Evolutionary conservation across 2,113 vertebrate species (phyloP), one percentile per base, ranked within the genome.

Genomic region (Grus americana): DNA sequence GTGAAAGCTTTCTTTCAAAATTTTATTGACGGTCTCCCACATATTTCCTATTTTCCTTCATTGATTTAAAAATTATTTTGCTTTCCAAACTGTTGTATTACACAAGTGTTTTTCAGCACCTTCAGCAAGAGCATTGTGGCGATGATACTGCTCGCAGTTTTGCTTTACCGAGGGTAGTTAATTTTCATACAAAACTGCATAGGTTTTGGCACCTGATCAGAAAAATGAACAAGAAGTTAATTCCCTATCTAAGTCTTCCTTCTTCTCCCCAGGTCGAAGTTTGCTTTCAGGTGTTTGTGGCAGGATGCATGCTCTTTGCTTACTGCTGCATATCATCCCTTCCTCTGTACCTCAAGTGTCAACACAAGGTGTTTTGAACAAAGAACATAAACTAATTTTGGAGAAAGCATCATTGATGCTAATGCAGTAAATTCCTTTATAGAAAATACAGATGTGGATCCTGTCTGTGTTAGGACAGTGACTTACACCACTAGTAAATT

Each of bases 221-320:
- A 88, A 94, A 76, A 90, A 73, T 19, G 21, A 58, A 65, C 11
- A 36, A 86, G n/a, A 86, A 78, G 38, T 55, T 90, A 10, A 8
- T 32, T 71, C 12, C 61, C 22, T 78, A 3, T 74, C 47, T 57
- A 27, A 65, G 58, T 86, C 26, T 55, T 72, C 27, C 52, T 49
- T 66, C 32, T 6, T 73, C 24, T 89, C 49, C n/a, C 23, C 0
- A 1, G 11, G 14, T 20, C 0, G 4, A 67, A 52, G 36, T 90
- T 97, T 82, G 40, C 30, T 86, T 44, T 81, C 72, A 92, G 83
- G 65, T 91, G 54, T 87, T 81, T 71, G 57, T 14, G 44, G 44
- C 44, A 44, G 44, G 44, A 44, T 42, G 40, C 40, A 42, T 42
- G 40, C 40, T 42, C 40, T 42, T 42, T 42, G 34, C 22, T 94